Conservation (phyloP, 2,888 invertebrate species). For the Camponotus fellah region DNA sequence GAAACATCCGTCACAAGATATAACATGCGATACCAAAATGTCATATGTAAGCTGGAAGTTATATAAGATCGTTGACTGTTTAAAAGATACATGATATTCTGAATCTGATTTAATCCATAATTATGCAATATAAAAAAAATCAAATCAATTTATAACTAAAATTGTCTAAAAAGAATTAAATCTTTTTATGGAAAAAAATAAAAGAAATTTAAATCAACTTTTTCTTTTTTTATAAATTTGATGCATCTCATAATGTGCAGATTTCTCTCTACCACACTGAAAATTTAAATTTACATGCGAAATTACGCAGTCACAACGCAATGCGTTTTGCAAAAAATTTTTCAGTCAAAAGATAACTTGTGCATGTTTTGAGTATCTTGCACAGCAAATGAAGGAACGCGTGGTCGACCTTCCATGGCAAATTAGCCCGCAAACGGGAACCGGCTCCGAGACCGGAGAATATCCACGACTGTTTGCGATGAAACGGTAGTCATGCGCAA, state of each 20-base stretch:
- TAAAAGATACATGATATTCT: neutral
- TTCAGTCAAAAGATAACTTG: constrained; percentile 55
- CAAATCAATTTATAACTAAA: neutral
- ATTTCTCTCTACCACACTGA: neutral
- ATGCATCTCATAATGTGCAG: neutral
- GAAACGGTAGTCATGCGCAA: constrained; percentile 69
- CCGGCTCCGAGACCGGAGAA: neutral
- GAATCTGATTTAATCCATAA: neutral
- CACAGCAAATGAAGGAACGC: constrained; percentile 47
- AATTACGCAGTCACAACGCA: neutral
- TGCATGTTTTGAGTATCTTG: neutral
- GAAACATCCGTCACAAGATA: constrained; percentile 12
- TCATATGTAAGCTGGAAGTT: neutral
- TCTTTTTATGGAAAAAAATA: neutral
- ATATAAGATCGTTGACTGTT: neutral
- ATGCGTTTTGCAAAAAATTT: neutral
- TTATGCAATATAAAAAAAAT: neutral
- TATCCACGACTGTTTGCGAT: constrained; percentile 65
- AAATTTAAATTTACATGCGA: neutral
- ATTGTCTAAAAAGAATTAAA: neutral
- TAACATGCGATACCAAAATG: neutral
- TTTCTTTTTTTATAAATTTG: too few relatives aligned
- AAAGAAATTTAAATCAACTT: neutral
- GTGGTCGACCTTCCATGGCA: constrained; percentile 51
- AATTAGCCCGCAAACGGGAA: constrained; percentile 64